These are phyloP conservation scores for Cosmia trapezina DNA, from an alignment of 2,888 invertebrate genomes.

Conservation along the genomic window DNA sequence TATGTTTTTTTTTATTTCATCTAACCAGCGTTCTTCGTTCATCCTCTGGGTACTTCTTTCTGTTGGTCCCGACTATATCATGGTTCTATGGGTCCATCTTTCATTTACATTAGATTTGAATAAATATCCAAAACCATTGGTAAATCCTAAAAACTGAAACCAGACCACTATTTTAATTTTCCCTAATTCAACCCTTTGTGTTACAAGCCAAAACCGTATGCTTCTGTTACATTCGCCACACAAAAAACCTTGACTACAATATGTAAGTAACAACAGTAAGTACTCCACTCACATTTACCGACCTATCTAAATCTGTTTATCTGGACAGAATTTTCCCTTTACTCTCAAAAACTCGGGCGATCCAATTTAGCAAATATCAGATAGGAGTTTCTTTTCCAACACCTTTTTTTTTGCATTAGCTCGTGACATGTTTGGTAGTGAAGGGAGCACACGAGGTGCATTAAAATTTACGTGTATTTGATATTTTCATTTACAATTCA, in stretches of 20 bases:
- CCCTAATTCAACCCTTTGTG: not conserved
- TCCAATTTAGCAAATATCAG: constrained; percentile 54
- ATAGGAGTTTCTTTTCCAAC: constrained; percentile 38
- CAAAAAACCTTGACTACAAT: constrained; percentile 7
- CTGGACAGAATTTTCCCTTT: constrained; percentile 38
- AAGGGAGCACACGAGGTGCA: constrained; percentile 14
- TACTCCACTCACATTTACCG: constrained; percentile 36
- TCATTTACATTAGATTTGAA: not conserved
- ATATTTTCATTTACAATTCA: constrained; percentile 4
- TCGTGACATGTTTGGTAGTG: constrained; percentile 26
- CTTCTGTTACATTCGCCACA: not conserved
- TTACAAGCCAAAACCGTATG: too few species aligned
- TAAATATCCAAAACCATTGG: not conserved
- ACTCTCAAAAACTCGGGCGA: constrained; percentile 33
- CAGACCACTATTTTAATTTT: not conserved
- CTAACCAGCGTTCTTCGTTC: too few species aligned
- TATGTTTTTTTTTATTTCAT: too few species aligned
- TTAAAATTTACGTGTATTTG: constrained; percentile 14
- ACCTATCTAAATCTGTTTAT: constrained; percentile 56
- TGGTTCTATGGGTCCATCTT: too few species aligned
- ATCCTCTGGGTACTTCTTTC: too few species aligned
- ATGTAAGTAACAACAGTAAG: constrained; percentile 16
- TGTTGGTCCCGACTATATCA: too few species aligned
- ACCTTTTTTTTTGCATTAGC: constrained; percentile 37
- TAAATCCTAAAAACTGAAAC: not conserved